phyloP scores from a whole-genome alignment of 2,113 vertebrate genomes.

The Sturnira hondurensis region DNA sequence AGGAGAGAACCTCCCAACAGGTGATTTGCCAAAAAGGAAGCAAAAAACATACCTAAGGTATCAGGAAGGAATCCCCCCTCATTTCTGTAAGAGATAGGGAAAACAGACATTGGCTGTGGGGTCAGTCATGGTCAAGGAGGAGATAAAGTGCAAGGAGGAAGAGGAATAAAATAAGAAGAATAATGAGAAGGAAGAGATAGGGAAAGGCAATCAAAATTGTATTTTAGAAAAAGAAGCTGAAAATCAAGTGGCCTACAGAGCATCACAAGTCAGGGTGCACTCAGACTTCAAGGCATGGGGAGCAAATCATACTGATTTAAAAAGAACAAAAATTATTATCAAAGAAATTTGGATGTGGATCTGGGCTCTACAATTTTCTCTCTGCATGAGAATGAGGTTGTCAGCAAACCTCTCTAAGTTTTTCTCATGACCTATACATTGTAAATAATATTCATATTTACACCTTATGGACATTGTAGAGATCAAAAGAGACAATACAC shows the following conservation, averaged over 20 bases:
- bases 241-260: not conserved
- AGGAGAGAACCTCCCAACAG: not conserved
- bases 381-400: not conserved
- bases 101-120: not conserved
- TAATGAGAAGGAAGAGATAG: not conserved
- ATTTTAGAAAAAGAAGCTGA: not conserved
- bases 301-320: not conserved
- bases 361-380: not conserved
- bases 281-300: not conserved
- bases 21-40: not conserved
- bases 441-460: not conserved
- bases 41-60: not conserved
- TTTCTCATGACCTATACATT: not conserved
- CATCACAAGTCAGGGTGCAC: not conserved
- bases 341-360: not conserved
- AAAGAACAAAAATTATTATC: not conserved
- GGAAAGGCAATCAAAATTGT: not conserved
- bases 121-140: not conserved
- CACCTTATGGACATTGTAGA: not conserved
- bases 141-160: not conserved
- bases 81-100: not conserved
- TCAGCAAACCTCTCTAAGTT: not conserved
- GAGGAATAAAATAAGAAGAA: not conserved
- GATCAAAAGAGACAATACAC: not conserved
- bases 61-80: not conserved